phyloP scores from a whole-genome alignment of 2,888 invertebrate genomes.

The Acanthococcus lagerstroemiae region DNA sequence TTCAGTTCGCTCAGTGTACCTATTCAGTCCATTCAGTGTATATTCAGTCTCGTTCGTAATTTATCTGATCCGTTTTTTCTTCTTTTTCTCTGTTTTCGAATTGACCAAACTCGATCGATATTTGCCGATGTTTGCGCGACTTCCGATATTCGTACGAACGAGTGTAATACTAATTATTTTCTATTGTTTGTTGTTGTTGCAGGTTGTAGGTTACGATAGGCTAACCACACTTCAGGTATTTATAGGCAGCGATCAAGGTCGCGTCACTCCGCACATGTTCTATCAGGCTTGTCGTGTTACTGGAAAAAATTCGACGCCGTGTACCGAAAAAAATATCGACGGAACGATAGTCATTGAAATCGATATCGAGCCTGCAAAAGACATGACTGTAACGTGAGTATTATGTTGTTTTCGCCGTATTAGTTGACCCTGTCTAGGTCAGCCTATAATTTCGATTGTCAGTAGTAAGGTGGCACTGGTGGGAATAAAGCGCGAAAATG shows the following conservation, averaged over 20 bases:
- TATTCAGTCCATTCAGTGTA: no score
- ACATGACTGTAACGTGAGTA: slow-evolving; percentile 69
- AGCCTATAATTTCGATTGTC: background rate
- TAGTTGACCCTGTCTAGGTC: no score
- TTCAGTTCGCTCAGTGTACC: no score
- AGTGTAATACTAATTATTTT: no score
- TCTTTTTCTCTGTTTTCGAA: background rate
- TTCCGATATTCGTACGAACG: no score
- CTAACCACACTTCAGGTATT: slow-evolving; percentile 81
- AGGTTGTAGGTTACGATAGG: slow-evolving; percentile 77
- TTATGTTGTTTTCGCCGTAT: no score
- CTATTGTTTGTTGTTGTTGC: slow-evolving; percentile 34
- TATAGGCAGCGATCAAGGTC: slow-evolving; percentile 84
- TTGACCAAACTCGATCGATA: background rate
- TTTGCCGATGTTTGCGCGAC: no score
- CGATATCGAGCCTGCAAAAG: slow-evolving; percentile 75
- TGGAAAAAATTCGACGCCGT: slow-evolving; percentile 91
- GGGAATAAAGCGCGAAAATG: no score
- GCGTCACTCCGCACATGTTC: slow-evolving; percentile 90
- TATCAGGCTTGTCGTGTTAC: slow-evolving; percentile 94
- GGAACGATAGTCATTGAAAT: slow-evolving; percentile 93
- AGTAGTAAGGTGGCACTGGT: no score
- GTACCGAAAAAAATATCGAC: slow-evolving; percentile 78
- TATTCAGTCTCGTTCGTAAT: no score
- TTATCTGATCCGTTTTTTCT: background rate